Evolutionary conservation across 1,140 invertebrate species (phyloP).

Genomic region (Diorhabda carinulata): DNA sequence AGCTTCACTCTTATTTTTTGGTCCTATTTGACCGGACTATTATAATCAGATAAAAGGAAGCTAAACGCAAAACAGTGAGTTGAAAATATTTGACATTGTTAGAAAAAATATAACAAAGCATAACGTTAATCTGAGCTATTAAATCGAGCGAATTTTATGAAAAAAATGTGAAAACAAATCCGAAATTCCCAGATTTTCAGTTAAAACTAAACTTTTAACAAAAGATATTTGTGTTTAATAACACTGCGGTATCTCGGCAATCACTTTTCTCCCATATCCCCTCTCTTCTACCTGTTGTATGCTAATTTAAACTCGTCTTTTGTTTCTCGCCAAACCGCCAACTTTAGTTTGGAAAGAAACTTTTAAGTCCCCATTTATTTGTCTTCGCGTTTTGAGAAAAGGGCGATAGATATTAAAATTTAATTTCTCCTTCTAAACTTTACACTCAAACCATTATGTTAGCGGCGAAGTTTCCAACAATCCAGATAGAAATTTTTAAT

Average conservation of each 20-base stretch:
- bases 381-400: constrained; percentile 21
- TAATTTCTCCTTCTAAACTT: constrained; percentile 28
- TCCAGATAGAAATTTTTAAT: constrained; percentile 4
- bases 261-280: background rate
- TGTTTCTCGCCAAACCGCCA: constrained; percentile 26
- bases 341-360: constrained; percentile 25
- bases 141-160: background rate
- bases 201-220: background rate
- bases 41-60: no score
- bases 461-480: constrained; percentile 3
- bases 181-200: background rate
- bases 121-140: no score
- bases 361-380: constrained; percentile 28
- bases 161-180: background rate
- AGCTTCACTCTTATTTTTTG: no score
- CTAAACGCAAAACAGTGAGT: no score
- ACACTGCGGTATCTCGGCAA: background rate
- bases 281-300: constrained; percentile 26
- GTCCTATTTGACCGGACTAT: no score
- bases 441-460: constrained; percentile 14
- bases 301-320: constrained; percentile 30
- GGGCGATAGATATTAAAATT: constrained; percentile 35
- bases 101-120: no score
- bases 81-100: no score
- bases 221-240: background rate